phyloP scores from a whole-genome alignment of 2,888 invertebrate species.

The Cyaniris semiargus region DNA sequence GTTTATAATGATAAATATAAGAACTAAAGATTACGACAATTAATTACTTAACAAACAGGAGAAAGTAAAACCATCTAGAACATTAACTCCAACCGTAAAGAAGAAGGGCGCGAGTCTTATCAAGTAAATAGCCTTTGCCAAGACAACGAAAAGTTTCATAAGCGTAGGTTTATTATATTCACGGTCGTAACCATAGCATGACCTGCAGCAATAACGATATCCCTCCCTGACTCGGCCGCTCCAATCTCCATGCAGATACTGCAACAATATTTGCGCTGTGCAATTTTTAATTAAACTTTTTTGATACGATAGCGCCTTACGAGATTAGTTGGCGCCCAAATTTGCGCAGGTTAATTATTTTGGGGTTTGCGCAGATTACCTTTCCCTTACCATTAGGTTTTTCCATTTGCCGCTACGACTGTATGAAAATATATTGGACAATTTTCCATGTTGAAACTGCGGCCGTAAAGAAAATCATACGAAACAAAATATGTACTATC shows the following conservation, averaged over 20 bases:
- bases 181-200: conserved; percentile 20
- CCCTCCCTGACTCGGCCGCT: conserved; percentile 30
- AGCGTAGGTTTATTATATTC: conserved; percentile 31
- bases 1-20: too few relatives aligned
- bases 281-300: conserved; percentile 26
- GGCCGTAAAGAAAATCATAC: not conserved
- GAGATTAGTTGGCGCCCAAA: conserved; percentile 2
- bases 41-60: not conserved
- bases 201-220: conserved; percentile 30
- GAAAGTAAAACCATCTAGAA: not conserved
- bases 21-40: not conserved
- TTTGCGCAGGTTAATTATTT: conserved; percentile 18
- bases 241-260: conserved; percentile 22
- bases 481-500: not conserved
- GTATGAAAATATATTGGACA: not conserved
- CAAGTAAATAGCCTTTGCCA: conserved; percentile 13
- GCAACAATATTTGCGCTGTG: conserved; percentile 20
- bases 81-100: not conserved
- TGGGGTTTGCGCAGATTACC: conserved; percentile 12
- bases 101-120: conserved; percentile 6
- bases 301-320: not conserved
- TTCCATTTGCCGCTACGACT: conserved; percentile 9
- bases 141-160: conserved; percentile 23
- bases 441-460: not conserved
- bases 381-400: conserved; percentile 6